phyloP scores from a whole-genome alignment of 2,797 vertebrate genomes.

The Crocidura indochinensis region DNA sequence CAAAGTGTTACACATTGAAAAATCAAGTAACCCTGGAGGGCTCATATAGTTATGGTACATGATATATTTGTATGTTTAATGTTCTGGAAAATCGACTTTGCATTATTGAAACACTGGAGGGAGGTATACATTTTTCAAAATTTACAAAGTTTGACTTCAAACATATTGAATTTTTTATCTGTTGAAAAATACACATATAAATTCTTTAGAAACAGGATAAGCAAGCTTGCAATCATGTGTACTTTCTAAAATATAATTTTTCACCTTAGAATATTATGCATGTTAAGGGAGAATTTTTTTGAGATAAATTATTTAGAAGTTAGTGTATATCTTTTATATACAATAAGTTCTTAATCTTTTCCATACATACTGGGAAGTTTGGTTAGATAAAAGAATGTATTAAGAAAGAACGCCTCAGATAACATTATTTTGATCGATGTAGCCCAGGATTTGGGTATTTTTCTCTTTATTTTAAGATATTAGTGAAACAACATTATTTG shows the following conservation, averaged over 20 bases:
- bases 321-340: not conserved
- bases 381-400: not conserved
- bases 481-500: not conserved
- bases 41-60: not conserved
- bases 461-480: not conserved
- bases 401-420: not conserved
- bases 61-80: conserved; percentile 1
- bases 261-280: not conserved
- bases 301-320: conserved; percentile 41
- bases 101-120: not conserved
- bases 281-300: not conserved
- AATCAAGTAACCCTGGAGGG: not conserved
- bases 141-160: conserved; percentile 32
- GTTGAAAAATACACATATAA: not conserved
- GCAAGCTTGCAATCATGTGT: not conserved
- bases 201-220: no score
- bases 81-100: conserved; percentile 40
- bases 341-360: not conserved
- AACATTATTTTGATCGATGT: not conserved
- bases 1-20: conserved; percentile 36
- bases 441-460: no score
- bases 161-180: not conserved
- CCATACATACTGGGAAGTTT: not conserved
- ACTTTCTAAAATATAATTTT: not conserved
- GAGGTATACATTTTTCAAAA: not conserved